phyloP scores from a whole-genome alignment of 2,888 invertebrate genomes.

The Yponomeuta malinellus region DNA sequence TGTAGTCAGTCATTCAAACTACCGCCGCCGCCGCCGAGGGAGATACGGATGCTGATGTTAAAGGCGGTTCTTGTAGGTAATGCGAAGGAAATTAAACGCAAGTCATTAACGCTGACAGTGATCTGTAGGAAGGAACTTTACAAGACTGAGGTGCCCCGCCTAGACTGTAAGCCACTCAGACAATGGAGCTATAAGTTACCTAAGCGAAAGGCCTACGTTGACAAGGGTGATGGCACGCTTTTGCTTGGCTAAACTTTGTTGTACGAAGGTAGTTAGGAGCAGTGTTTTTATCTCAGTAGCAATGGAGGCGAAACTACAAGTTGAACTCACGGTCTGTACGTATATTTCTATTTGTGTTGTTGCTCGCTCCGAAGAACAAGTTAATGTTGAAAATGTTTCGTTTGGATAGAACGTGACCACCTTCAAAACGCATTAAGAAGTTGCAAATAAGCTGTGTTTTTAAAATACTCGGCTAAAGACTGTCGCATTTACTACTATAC shows the following conservation, averaged over 20 bases:
- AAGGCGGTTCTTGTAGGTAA: constrained; percentile 3
- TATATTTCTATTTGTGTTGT: background rate
- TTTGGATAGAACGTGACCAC: background rate
- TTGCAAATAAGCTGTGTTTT: background rate
- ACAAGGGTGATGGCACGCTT: constrained; percentile 53
- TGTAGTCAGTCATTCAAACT: constrained; percentile 7
- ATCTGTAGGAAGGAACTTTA: constrained; percentile 7
- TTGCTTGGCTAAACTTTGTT: background rate
- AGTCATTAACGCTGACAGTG: constrained; percentile 26
- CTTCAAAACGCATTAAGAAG: background rate
- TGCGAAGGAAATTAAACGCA: constrained; percentile 18
- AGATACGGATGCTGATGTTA: constrained; percentile 6
- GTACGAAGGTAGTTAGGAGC: background rate
- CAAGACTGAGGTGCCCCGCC: constrained; percentile 12
- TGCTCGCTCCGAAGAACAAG: background rate
- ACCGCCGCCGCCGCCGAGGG: background rate
- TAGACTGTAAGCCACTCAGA: constrained; percentile 35
- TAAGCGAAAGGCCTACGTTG: constrained; percentile 56
- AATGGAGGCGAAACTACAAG: background rate
- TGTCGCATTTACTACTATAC: background rate
- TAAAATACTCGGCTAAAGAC: background rate
- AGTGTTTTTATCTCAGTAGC: background rate
- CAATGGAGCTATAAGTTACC: constrained; percentile 56
- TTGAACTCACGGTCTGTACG: background rate
- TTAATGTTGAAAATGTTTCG: background rate